Base-by-base conservation (phyloP, 2,797 vertebrate genomes). In the Karalla daura region DNA sequence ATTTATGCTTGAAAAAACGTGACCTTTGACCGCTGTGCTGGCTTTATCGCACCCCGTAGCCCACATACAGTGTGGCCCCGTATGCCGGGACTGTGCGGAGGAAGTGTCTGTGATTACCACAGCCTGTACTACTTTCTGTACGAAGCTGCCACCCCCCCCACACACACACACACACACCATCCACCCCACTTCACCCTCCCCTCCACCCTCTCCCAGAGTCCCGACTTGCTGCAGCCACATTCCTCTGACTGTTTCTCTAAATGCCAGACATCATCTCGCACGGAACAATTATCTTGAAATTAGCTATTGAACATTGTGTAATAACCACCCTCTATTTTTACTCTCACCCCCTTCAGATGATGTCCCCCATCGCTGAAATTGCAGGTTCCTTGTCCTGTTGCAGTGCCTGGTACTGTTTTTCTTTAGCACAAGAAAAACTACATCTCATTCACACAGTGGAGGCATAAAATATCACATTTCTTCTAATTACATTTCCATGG, bases 1-100 rank as follows among this genome's bases (percentile, higher is more conserved):
- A 94, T 93, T 93, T 94, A 94, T 94, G 93, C 88, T 91, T 89
- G 84, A 76, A 90, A 30, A 94, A 94, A 92, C 74, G 70, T 91
- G 88, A 92, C 92, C 93, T 93, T 86, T 94, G 90, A 91, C 93
- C 81, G 74, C 2, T 70, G 41, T 54, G 87, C 55, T n/a, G 62
- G 86, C 85, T 94, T 93, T 93, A 93, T 92, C 78, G 75, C 88
- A 91, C 92, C 91, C 90, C 41, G 66, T 71, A 85, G 91, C 80
- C 85, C 65, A 32, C 85, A 86, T 90, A 91, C 91, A 92, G 89
- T 89, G 91, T 81, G 73, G 82, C 75, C 83, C 86, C 84, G 75
- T 87, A 46, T 88, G 80, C 83, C 30, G 82, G 83, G 78, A 75
- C 74, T 82, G 41, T 63, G 53, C 46, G 37, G 69, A 90, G 90